Evolutionary conservation across 2,888 invertebrate species (phyloP), one percentile per base, ranked within the genome.

Genomic region (Chrysolina haemoptera): DNA sequence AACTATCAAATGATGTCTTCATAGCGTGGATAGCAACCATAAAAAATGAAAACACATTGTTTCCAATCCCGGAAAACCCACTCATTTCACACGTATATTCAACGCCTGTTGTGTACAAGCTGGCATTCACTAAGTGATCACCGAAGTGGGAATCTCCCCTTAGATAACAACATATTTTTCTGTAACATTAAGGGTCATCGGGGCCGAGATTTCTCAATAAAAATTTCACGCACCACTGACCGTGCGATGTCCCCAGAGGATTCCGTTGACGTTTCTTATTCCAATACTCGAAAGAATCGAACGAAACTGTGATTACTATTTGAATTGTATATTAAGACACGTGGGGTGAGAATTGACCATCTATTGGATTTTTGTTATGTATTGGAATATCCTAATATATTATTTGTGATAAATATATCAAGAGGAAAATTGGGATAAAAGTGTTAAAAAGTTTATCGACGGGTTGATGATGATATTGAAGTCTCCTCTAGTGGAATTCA

Each of bases 201-300:
- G 71, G 74, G 74, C 63, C 70, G 71, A 76, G 78, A 78, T 78
- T 78, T 76, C 78, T 78, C 78, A 78, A 78, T 78, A 78, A 78
- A 78, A 78, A 76, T 76, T 78, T 76, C 74, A 71, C 74, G 74
- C 76, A 72, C 67, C 69, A 40, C 74, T 67, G 70, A 70, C 63
- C 62, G 73, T 66, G 62, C 69, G 62, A 62, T 62, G 62, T 73
- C 73, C 66, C 73, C 20, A 14, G 73, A 65, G 70, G 66, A 66
- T 48, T 22, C 46, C 53, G 65, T 66, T 66, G 65, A 48, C 64
- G 69, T 69, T 73, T 65, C 68, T 69, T 73, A 35, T 59, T 59
- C 59, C 59, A n/a, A 27, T 0, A 59, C 59, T n/a, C 14, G 59
- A 46, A 46, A 14, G 4, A 12, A 4, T 14, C 46, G 46, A 46